phyloP scores from a whole-genome alignment of 2,888 invertebrate genomes.

The Mechanitis mazaeus region DNA sequence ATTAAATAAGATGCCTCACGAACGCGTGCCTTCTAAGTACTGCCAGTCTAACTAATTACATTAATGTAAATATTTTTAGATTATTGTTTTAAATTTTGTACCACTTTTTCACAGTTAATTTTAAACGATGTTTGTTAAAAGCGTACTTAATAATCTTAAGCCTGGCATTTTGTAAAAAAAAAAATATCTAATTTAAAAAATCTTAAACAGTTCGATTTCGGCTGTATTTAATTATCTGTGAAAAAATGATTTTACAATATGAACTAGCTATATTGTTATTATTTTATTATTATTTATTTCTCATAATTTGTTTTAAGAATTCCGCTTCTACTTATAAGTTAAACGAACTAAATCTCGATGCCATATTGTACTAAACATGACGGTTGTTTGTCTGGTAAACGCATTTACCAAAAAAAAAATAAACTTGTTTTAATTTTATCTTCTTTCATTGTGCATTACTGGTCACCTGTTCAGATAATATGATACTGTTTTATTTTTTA shows the following conservation, averaged over 20 bases:
- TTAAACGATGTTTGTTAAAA: slow-evolving; percentile 13
- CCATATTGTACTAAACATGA: slow-evolving; percentile 58
- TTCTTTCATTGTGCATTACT: slow-evolving; percentile 3
- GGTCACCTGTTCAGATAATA: background rate
- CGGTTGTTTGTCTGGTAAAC: slow-evolving; percentile 66
- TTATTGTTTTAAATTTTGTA: slow-evolving; percentile 33
- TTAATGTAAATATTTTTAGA: slow-evolving; percentile 59
- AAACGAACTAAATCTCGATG: slow-evolving; percentile 49
- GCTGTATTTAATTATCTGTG: slow-evolving; percentile 39
- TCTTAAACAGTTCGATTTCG: slow-evolving; percentile 5
- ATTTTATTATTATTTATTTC: slow-evolving; percentile 45
- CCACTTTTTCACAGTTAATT: slow-evolving; percentile 54
- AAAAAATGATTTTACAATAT: slow-evolving; percentile 40
- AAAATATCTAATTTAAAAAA: background rate
- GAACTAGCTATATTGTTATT: slow-evolving; percentile 48
- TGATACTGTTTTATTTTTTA: too few relatives aligned
- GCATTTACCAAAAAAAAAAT: slow-evolving; percentile 74
- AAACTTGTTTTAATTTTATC: slow-evolving; percentile 34
- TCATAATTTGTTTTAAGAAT: slow-evolving; percentile 45
- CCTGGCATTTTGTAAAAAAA: background rate
- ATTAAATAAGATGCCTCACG: slow-evolving; percentile 18
- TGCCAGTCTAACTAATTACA: slow-evolving; percentile 62
- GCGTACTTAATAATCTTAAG: slow-evolving; percentile 43
- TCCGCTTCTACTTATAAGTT: slow-evolving; percentile 64
- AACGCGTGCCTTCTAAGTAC: slow-evolving; percentile 63